Conservation (phyloP, 1,140 invertebrate species). For the Drosophila kohkoa region DNA sequence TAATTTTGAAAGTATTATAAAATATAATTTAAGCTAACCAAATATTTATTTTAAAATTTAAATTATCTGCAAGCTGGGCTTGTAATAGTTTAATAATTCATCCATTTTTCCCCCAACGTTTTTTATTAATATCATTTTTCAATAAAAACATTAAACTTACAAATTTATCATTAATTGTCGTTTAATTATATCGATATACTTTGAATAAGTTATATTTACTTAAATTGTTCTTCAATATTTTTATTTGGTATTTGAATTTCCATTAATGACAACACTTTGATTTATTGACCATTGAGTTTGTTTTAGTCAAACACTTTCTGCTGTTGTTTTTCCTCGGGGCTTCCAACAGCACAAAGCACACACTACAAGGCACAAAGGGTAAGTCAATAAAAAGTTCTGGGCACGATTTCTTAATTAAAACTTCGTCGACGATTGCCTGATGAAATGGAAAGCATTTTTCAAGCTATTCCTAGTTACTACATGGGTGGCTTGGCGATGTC, state of each 20-base stretch:
- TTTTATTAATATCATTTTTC: too few relatives aligned
- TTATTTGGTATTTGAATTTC: constrained; percentile 13
- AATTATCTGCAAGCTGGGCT: too few relatives aligned
- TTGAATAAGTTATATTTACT: too few relatives aligned
- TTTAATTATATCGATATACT: too few relatives aligned
- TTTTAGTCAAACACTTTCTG: constrained; percentile 25
- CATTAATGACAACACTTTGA: constrained; percentile 49
- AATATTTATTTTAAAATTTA: too few relatives aligned
- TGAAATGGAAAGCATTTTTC: constrained; percentile 71
- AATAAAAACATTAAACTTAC: too few relatives aligned
- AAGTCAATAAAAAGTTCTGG: constrained; percentile 47
- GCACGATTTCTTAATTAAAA: constrained; percentile 81
- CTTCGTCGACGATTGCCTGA: constrained; percentile 60
- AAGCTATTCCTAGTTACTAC: constrained; percentile 4
- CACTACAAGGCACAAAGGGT: constrained; percentile 9
- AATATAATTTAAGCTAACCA: too few relatives aligned
- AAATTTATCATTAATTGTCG: too few relatives aligned
- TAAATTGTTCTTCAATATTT: background rate
- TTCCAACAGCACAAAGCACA: too few relatives aligned
- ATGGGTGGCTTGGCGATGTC: constrained; percentile 47
- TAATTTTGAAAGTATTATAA: too few relatives aligned
- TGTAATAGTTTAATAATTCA: too few relatives aligned
- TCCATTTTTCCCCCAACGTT: too few relatives aligned
- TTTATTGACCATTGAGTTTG: constrained; percentile 26
- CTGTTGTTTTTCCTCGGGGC: background rate